Percentiles rank a stretch among this genome's conserved stretches.
Conservation (phyloP, 2,113 vertebrate species). For the Hiodon alosoides region DNA sequence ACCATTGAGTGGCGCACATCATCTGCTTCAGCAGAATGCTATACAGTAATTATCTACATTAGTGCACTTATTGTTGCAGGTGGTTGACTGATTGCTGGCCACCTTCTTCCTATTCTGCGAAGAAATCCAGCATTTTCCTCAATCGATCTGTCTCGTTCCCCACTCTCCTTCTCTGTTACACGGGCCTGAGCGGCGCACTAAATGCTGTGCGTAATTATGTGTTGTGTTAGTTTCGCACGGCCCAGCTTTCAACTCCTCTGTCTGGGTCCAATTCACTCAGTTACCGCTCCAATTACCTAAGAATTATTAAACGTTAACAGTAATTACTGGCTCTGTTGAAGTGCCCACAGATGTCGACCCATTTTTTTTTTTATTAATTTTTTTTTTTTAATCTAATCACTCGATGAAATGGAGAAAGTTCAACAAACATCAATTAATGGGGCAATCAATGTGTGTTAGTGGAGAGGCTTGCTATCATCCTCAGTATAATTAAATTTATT, state of each 20-base stretch:
- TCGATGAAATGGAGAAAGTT: slow-evolving; percentile 84
- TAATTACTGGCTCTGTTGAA: slow-evolving; percentile 85
- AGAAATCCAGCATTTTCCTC: slow-evolving; percentile 10
- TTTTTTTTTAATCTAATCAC: slow-evolving; percentile 71
- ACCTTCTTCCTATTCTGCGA: slow-evolving; percentile 21
- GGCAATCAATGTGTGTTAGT: slow-evolving; percentile 79
- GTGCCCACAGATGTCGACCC: slow-evolving; percentile 87
- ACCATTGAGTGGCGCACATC: not conserved
- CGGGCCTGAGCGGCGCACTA: slow-evolving; percentile 22
- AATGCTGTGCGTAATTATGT: slow-evolving; percentile 32
- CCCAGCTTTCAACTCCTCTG: slow-evolving; percentile 63
- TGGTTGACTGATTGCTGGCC: slow-evolving; percentile 15
- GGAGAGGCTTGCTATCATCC: slow-evolving; percentile 73
- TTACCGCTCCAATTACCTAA: slow-evolving; percentile 91
- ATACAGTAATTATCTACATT: slow-evolving; percentile 13
- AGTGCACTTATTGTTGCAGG: slow-evolving; percentile 5
- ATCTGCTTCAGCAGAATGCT: not conserved
- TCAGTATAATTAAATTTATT: slow-evolving; percentile 77
- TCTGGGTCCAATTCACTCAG: slow-evolving; percentile 76
- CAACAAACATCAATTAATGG: slow-evolving; percentile 83
- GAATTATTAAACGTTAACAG: slow-evolving; percentile 93
- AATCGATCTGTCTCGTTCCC: slow-evolving; percentile 32
- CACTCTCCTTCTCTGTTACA: slow-evolving; percentile 18
- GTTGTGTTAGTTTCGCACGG: slow-evolving; percentile 32
- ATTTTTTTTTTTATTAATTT: slow-evolving; percentile 63